A percentile compares a stretch with the other conserved stretches of the same genome.
Evolutionary conservation across 1,140 invertebrate genomes (phyloP).

Genomic region (Trichomalopsis sarcophagae): DNA sequence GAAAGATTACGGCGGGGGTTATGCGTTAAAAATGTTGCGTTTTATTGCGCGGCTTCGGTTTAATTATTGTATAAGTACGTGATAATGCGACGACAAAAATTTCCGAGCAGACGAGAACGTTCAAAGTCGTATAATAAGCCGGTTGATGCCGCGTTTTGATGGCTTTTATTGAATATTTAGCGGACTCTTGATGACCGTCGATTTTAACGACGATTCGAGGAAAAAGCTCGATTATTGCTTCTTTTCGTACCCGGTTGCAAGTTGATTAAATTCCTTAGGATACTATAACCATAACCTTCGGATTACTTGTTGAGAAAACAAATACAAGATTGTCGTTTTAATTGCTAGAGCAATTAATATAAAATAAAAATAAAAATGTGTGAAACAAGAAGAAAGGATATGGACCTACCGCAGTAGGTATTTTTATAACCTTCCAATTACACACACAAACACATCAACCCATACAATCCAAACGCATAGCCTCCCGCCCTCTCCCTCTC

Average conservation of each 20-base stretch:
- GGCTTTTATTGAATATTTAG: neutral
- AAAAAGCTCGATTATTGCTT: neutral
- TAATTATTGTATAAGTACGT: neutral
- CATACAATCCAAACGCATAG: neutral
- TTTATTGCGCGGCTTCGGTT: neutral
- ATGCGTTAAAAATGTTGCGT: conserved; percentile 14
- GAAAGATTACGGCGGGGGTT: neutral
- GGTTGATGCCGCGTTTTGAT: neutral
- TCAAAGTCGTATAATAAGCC: neutral
- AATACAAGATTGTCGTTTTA: too few species aligned
- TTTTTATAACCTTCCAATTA: conserved; percentile 65
- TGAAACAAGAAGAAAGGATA: too few species aligned
- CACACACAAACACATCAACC: conserved; percentile 47
- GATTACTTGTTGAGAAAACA: too few species aligned
- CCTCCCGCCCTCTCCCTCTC: neutral
- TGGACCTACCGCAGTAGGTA: conserved; percentile 65
- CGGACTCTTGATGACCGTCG: neutral
- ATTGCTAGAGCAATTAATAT: neutral
- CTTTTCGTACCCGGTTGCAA: neutral
- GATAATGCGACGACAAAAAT: neutral
- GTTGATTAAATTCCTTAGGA: neutral
- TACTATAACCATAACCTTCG: neutral
- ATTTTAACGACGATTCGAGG: neutral
- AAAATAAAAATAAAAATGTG: neutral
- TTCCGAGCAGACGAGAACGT: neutral